Base-by-base conservation (phyloP, 2,888 invertebrate genomes). In the Yponomeuta sedellus region DNA sequence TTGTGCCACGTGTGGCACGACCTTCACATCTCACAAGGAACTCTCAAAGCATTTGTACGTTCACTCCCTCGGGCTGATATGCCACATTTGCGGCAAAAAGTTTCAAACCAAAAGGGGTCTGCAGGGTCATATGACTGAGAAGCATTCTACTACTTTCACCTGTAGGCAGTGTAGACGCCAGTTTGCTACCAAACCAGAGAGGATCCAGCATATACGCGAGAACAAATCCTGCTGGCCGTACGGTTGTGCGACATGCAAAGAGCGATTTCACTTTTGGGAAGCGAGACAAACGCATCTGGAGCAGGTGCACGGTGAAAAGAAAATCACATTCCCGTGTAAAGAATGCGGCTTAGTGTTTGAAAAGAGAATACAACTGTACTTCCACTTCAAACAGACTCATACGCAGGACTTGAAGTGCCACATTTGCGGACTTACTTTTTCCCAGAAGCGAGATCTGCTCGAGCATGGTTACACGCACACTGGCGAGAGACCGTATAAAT, bases 1-100 rank as follows among this genome's bases (percentile, higher is more conserved):
- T 8, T 39, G 12, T 67, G 69, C 34, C n/a, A 66, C 11, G 22
- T 69, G 19, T 66, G 66, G 63, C 64, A 40, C 22, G 12, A 44
- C n/a, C 4, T 56, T 67, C 64, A 2, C 89, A 89, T 68, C 88
- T 88, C 1, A 83, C 87, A 16, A 82, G 85, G 0, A 89, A 89
- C 66, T 90, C 88, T 63, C 67, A 85, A 5, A 85, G 82, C 61
- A 86, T 84, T 70, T 52, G 44, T 12, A 16, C 12, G 28, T 16
- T 1, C 61, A 63, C 16, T 6, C 67, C n/a, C 10, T 57, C 19
- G 12, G 12, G 66, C 64, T 39, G 56, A 68, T 20, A 66, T 70
- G 70, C 40, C 66, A 68, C 20, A 40, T 61, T 25, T 70, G 72
- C 59, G 72, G 71, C n/a, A 68, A 66, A n/a, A 64, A 67, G 25